Evolutionary conservation across 2,797 vertebrate genomes (phyloP), one percentile per base, ranked within the genome.

Genomic region (Neosilurus hyrtlii): DNA sequence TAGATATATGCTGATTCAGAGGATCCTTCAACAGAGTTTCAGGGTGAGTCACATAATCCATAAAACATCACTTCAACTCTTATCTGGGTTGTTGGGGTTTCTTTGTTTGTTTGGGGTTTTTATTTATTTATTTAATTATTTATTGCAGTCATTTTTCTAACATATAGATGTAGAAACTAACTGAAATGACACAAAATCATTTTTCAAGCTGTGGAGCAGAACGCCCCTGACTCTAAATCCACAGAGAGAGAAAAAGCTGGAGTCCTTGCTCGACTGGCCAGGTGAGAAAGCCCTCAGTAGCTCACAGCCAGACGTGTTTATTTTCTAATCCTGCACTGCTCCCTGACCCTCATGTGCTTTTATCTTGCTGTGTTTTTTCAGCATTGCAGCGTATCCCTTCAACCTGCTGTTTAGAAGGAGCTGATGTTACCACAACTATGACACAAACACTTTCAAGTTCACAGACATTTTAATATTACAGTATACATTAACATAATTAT

Each of bases 1-100:
- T 77, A 89, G 84, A 63, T 80, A 83, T 68, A 56, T 73, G 68
- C 76, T 77, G 83, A 83, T 80, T 82, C 77, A 86, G 72, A 85
- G 52, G 43, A 65, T 24, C 37, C 43, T 76, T 63, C 20, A 78
- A 56, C 77, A 79, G 24, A 62, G 51, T 54, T 14, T 75, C 14
- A 56, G 2, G 57, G 84, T 88, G 66, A 84, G 84, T 59, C 81
- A 65, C 10, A 2, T 52, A 82, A 26, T 67, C 68, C 66, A 49
- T 51, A 51, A 37, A 79, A 79, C 63, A 74, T 82, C 35, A 56
- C 12, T 66, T 67, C 71, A 51, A 70, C 26, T 35, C 57, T 54
- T 52, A 18, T 77, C 63, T 37, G 62, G n/a, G 8, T 43, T 30
- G 30, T 30, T 30, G 30, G 30, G 30, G 30, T 30, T 30, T 30